A percentile compares a stretch with the other conserved stretches of the same genome.
These are phyloP conservation scores for Drosophila guanche DNA, from an alignment of 1,140 invertebrate species.

Conservation along the genomic window DNA sequence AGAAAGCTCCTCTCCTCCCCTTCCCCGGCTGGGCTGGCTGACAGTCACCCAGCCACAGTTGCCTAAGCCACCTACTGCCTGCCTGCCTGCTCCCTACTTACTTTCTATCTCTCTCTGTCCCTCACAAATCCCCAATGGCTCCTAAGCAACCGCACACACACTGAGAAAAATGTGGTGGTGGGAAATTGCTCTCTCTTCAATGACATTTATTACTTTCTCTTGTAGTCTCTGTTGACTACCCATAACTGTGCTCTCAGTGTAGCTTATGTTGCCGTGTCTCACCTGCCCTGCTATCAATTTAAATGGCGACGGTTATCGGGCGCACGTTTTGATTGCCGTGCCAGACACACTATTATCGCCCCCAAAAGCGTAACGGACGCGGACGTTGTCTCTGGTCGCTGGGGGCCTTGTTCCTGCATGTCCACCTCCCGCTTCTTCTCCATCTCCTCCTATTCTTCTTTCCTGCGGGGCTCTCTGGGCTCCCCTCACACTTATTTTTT, in stretches of 20 bases:
- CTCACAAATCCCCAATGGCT: conserved; percentile 7
- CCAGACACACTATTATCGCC: conserved; percentile 68
- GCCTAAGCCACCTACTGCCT: conserved; percentile 7
- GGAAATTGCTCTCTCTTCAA: no score
- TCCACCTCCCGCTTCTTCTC: conserved; percentile 9
- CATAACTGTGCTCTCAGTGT: conserved; percentile 9
- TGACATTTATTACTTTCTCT: background rate
- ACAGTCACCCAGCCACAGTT: conserved; percentile 23
- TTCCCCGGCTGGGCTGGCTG: background rate
- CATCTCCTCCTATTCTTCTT: background rate
- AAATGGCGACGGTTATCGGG: conserved; percentile 73
- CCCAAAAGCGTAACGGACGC: conserved; percentile 6
- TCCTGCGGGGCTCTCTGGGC: background rate
- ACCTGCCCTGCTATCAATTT: conserved; percentile 74
- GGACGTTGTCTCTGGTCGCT: conserved; percentile 33
- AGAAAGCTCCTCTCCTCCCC: background rate
- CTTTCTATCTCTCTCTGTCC: background rate
- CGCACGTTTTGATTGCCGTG: conserved; percentile 76
- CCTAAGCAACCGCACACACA: background rate
- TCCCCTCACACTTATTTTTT: conserved; percentile 63
- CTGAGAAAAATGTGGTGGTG: background rate
- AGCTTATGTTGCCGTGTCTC: conserved; percentile 14
- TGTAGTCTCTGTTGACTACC: no score
- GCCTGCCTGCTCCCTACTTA: background rate
- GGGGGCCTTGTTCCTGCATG: conserved; percentile 19